These are phyloP conservation scores for Danio albolineatus DNA, from an alignment of 2,797 vertebrate species.

Conservation along the genomic window DNA sequence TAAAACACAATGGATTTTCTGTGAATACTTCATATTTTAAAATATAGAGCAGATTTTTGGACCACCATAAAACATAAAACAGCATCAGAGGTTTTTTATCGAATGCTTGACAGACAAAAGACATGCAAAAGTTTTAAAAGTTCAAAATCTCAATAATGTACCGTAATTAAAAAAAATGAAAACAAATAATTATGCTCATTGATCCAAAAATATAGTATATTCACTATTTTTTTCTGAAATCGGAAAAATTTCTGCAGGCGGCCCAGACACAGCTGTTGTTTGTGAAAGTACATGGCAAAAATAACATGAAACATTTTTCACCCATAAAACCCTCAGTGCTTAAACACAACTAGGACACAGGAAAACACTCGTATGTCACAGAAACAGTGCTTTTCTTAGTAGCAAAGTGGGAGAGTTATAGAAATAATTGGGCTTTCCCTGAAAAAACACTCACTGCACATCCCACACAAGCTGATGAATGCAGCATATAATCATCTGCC, in stretches of 20 bases:
- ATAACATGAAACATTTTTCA: neutral
- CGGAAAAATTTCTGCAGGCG: neutral
- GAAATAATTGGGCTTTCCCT: neutral
- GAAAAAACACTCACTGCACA: neutral
- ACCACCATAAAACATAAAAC: too few relatives aligned
- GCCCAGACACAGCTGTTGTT: neutral
- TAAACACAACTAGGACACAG: neutral
- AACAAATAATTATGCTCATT: neutral
- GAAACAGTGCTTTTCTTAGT: neutral
- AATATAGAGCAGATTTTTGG: too few relatives aligned
- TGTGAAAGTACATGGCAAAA: neutral
- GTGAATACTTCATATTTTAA: neutral
- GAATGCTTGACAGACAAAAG: neutral
- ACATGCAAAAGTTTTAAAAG: neutral
- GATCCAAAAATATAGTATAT: neutral
- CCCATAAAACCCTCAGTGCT: neutral
- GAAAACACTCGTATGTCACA: neutral
- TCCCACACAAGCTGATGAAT: slow-evolving; percentile 24
- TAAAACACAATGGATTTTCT: neutral
- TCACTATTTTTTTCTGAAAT: neutral
- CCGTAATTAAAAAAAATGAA: neutral
- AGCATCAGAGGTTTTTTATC: neutral
- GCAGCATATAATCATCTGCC: slow-evolving; percentile 18
- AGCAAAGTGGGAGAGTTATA: neutral
- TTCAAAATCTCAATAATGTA: too few relatives aligned